phyloP scores from a whole-genome alignment of 2,888 invertebrate species.

The Meloe dianella region DNA sequence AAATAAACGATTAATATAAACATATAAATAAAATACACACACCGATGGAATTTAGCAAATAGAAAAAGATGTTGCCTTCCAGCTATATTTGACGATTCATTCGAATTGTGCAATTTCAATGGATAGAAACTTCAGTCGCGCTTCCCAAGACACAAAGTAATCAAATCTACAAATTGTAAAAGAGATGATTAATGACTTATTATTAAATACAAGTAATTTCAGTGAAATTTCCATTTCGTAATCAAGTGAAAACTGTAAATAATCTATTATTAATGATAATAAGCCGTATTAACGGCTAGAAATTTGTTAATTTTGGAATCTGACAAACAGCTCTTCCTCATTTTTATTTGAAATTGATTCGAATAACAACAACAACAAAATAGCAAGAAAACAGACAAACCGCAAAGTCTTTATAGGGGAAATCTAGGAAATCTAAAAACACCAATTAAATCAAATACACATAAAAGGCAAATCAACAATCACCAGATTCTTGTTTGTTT shows the following conservation, averaged over 20 bases:
- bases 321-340: not conserved
- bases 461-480: conserved; percentile 9
- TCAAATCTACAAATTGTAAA: too few relatives aligned
- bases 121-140: too few relatives aligned
- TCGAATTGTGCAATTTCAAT: too few relatives aligned
- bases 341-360: conserved; percentile 6
- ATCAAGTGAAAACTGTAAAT: not conserved
- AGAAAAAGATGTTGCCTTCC: not conserved
- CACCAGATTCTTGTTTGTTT: not conserved
- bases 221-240: not conserved
- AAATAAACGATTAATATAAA: not conserved
- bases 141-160: too few relatives aligned
- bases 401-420: not conserved
- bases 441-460: conserved; percentile 8
- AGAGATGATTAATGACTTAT: not conserved
- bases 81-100: too few relatives aligned
- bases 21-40: not conserved
- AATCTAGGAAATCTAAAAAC: not conserved
- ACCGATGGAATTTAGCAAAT: not conserved
- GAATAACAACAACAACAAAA: not conserved
- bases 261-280: not conserved
- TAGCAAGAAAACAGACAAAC: not conserved
- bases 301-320: not conserved
- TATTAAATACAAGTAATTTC: too few relatives aligned
- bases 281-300: not conserved